Base-by-base conservation (phyloP, 2,113 vertebrate genomes). In the Recurvirostra avosetta region DNA sequence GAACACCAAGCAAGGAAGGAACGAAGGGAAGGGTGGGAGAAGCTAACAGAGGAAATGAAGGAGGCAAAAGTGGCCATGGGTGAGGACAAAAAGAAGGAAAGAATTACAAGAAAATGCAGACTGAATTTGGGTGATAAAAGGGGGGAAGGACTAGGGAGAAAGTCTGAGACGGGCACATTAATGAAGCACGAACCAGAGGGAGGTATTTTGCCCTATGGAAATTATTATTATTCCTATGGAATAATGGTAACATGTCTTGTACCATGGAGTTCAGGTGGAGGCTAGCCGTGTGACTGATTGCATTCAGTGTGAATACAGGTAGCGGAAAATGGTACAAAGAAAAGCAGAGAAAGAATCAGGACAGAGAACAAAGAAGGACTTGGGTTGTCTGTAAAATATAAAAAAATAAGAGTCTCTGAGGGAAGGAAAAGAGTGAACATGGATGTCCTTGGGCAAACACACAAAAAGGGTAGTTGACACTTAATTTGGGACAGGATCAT, bases 211-310 rank as follows among this genome's bases (percentile, higher is more conserved):
- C 30, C 53, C 40, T 30, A 19, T 7, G 45, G 45, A 45, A 19
- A 45, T 45, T 45, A 19, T 45, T 45, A 45, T 45, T 13, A 0
- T 6, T 40, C 13, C 4, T 50, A 11, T 8, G 1, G 3, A 30
- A 53, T 12, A 25, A 50, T 29, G 14, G 45, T 63, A 63, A 30
- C 27, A 1, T 25, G 15, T 3, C 50, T 16, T 38, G 30, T 23
- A 62, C 26, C 40, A 10, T 10, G 17, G 68, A 43, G 73, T 73
- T 56, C 47, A 40, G 72, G 84, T 34, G 61, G 58, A 76, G 67
- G 63, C 55, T 59, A 32, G 52, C 50, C n/a, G 11, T 50, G 66
- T 21, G 56, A 72, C 75, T 30, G 49, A 40, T 22, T 67, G 59
- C 83, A 6, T 50, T 59, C 34, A 45, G 45, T 11, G 47, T 15